Percentiles rank a stretch among this genome's conserved stretches.
These are phyloP conservation scores for Anoplopoma fimbria DNA, from an alignment of 2,113 vertebrate species.

Conservation along the genomic window DNA sequence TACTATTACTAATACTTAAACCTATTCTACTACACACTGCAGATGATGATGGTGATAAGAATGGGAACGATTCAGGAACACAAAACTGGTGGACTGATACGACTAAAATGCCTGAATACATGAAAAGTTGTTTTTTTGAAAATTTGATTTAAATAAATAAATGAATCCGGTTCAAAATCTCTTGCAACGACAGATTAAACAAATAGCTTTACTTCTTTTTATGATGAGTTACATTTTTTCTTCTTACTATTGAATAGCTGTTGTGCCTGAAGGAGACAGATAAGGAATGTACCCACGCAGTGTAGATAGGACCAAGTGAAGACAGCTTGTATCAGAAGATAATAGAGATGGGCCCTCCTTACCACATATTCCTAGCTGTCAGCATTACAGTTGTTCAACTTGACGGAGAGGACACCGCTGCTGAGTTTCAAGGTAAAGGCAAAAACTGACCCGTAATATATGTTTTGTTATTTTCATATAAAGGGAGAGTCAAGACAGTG, in stretches of 20 bases:
- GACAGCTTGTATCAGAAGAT: conserved; percentile 66
- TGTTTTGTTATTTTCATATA: conserved; percentile 22
- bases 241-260: conserved; percentile 15
- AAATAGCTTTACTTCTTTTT: not conserved
- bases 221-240: not conserved
- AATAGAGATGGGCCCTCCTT: conserved; percentile 39
- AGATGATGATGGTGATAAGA: no score
- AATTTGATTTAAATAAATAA: no score
- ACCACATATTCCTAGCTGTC: conserved; percentile 13
- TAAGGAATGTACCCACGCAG: conserved; percentile 49
- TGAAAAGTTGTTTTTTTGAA: no score
- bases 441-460: conserved; percentile 7
- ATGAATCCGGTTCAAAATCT: no score
- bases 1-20: no score
- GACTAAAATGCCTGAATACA: no score
- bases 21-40: no score
- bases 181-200: no score
- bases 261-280: conserved; percentile 53
- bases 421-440: conserved; percentile 69
- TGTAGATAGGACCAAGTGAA: conserved; percentile 49
- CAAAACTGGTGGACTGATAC: no score
- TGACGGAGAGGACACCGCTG: conserved; percentile 29
- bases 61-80: no score
- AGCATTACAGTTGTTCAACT: conserved; percentile 43
- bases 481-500: not conserved